phyloP scores from a whole-genome alignment of 2,797 vertebrate genomes.

The Anguilla megastoma region DNA sequence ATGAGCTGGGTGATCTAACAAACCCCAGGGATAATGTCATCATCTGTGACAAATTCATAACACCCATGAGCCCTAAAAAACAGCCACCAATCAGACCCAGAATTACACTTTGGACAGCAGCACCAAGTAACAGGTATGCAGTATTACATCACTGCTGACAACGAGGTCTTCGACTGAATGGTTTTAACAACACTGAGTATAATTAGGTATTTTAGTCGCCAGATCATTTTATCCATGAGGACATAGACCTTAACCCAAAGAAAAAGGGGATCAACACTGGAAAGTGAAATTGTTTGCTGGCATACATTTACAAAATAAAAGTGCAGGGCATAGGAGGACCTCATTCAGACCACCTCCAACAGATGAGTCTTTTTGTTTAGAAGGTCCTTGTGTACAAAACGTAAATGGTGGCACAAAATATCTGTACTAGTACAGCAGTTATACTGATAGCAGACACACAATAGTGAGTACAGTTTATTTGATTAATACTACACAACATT shows the following conservation, averaged over 20 bases:
- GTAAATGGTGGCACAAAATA: too few species aligned
- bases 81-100: background rate
- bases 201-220: background rate
- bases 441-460: too few species aligned
- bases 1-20: background rate
- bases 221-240: background rate
- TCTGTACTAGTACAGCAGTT: too few species aligned
- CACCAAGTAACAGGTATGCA: background rate
- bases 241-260: background rate
- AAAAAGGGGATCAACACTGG: too few species aligned
- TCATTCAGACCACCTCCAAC: too few species aligned
- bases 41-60: background rate
- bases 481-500: background rate
- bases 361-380: too few species aligned
- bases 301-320: too few species aligned
- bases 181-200: background rate
- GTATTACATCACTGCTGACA: background rate
- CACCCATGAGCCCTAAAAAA: slow-evolving; percentile 8
- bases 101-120: background rate
- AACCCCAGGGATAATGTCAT: background rate
- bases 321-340: too few species aligned
- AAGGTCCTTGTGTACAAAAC: too few species aligned
- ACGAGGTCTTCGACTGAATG: background rate
- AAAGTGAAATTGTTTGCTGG: too few species aligned
- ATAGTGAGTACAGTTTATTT: too few species aligned